Conservation (phyloP, 2,113 vertebrate species). For the Thinocorus orbignyianus region DNA sequence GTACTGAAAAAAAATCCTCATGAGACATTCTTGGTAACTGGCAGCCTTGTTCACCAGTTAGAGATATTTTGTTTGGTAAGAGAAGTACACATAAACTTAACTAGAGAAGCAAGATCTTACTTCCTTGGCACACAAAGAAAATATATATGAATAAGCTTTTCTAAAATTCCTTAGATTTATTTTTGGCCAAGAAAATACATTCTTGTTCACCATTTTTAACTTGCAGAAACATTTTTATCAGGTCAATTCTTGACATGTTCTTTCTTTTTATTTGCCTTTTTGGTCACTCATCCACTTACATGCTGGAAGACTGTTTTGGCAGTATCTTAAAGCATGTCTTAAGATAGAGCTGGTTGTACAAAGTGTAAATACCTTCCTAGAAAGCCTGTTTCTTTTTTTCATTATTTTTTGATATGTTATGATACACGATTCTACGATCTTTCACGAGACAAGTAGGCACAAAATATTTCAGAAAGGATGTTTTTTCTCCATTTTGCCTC, state of each 20-base stretch:
- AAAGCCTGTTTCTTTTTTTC: not conserved
- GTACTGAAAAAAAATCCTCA: not conserved
- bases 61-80: not conserved
- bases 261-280: not conserved
- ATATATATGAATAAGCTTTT: not conserved
- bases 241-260: not conserved
- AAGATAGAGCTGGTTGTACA: not conserved
- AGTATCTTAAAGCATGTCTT: not conserved
- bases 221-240: not conserved
- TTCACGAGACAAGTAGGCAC: not conserved
- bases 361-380: not conserved
- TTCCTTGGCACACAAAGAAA: not conserved
- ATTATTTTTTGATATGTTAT: not conserved
- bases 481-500: not conserved
- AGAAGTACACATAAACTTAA: not conserved
- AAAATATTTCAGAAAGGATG: not conserved
- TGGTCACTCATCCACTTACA: not conserved
- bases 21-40: not conserved
- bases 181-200: not conserved
- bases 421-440: not conserved
- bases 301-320: not conserved
- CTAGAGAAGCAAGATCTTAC: not conserved
- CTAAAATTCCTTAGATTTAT: not conserved
- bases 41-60: not conserved
- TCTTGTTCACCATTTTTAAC: not conserved